Percentiles rank a stretch among this genome's conserved stretches.
These are phyloP conservation scores for Gobius niger DNA, from an alignment of 2,113 vertebrate species.

Conservation along the genomic window DNA sequence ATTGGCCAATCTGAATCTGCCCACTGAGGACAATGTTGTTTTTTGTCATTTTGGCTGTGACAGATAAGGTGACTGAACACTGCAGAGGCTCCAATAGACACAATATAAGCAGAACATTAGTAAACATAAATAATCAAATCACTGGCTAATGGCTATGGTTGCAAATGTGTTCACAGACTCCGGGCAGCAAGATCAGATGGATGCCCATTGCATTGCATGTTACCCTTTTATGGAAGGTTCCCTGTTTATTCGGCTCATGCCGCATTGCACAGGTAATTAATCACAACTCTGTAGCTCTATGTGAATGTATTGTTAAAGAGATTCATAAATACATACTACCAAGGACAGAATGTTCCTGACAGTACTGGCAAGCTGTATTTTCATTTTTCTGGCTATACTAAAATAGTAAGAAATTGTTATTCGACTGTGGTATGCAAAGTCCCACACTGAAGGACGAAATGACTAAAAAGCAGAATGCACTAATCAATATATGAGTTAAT, in stretches of 20 bases:
- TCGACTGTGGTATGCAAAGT: background rate
- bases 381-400: no score
- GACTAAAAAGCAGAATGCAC: background rate
- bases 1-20: no score
- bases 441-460: background rate
- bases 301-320: background rate
- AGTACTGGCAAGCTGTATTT: no score
- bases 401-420: background rate
- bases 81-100: background rate
- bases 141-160: background rate
- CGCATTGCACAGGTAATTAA: no score
- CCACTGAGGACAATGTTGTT: background rate
- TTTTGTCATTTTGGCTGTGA: no score
- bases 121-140: no score
- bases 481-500: conserved; percentile 50
- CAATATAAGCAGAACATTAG: background rate
- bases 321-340: no score
- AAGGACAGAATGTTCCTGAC: no score
- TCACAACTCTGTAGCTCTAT: background rate
- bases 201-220: background rate
- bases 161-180: background rate
- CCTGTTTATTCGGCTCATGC: no score
- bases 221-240: no score
- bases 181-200: conserved; percentile 17
- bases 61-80: background rate